Conservation (phyloP, 2,888 invertebrate genomes). For the Noctuana brunneofusca region DNA sequence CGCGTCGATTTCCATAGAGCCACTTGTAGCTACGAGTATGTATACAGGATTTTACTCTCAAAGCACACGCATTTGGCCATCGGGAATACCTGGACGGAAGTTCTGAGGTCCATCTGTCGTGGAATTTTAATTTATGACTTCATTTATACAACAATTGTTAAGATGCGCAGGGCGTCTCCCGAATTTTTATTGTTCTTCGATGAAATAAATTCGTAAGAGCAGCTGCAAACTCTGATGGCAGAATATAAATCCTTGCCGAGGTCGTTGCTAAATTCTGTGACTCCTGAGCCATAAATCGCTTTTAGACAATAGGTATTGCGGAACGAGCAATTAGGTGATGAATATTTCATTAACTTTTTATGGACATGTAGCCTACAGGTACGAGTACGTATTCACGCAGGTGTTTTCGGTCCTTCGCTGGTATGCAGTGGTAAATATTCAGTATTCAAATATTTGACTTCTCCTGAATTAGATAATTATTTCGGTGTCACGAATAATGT, state of each 20-base stretch:
- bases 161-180: constrained; percentile 54
- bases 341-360: constrained; percentile 67
- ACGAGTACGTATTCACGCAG: constrained; percentile 40
- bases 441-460: constrained; percentile 35
- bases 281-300: constrained; percentile 57
- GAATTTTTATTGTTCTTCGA: constrained; percentile 60
- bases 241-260: constrained; percentile 63
- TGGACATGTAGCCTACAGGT: constrained; percentile 8
- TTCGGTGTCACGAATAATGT: too few species aligned
- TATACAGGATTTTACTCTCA: constrained; percentile 18
- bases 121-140: constrained; percentile 57
- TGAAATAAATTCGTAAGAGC: constrained; percentile 62
- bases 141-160: constrained; percentile 52
- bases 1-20: too few species aligned
- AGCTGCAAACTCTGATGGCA: constrained; percentile 56
- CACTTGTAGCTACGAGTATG: too few species aligned
- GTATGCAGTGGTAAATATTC: constrained; percentile 45
- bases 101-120: constrained; percentile 17
- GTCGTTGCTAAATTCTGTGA: constrained; percentile 49
- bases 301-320: constrained; percentile 58
- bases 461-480: not conserved
- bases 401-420: constrained; percentile 41
- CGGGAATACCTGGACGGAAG: constrained; percentile 46
- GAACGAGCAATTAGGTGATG: constrained; percentile 59
- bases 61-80: constrained; percentile 31